Conservation (phyloP, 1,140 invertebrate genomes). For the Mycetomoellerius zeteki region DNA sequence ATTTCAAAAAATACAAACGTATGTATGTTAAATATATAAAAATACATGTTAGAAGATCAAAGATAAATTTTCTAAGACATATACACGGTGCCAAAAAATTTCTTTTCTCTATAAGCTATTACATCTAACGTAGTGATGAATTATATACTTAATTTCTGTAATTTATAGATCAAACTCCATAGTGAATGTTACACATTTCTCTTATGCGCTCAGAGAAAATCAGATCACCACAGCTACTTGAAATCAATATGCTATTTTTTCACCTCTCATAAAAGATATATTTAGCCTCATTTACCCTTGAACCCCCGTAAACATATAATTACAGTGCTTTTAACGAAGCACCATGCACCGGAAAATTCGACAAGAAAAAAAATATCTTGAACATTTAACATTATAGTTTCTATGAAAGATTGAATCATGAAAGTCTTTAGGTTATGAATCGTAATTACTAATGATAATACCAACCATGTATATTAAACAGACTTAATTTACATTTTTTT, state of each 20-base stretch:
- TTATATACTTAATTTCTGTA: not conserved
- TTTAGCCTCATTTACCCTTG: conserved; percentile 74
- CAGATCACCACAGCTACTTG: conserved; percentile 50
- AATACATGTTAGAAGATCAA: conserved; percentile 4
- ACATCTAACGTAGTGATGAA: not conserved
- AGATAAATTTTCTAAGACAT: not conserved
- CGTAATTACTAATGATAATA: not conserved
- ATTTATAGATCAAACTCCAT: conserved; percentile 25
- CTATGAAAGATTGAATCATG: not conserved
- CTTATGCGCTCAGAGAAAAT: conserved; percentile 62
- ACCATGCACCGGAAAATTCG: conserved; percentile 23
- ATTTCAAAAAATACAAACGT: not conserved
- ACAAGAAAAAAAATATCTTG: conserved; percentile 5
- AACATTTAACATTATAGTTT: not conserved
- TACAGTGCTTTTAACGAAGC: conserved; percentile 28
- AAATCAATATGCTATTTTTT: conserved; percentile 75
- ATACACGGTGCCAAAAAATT: not conserved
- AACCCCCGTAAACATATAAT: conserved; percentile 72
- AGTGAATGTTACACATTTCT: conserved; percentile 58
- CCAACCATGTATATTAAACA: not conserved
- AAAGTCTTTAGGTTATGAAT: not conserved
- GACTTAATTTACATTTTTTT: not conserved
- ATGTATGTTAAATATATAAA: no score
- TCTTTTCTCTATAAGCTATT: not conserved
- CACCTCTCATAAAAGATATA: conserved; percentile 69